Evolutionary conservation across 1,140 invertebrate species (phyloP).

Genomic region (Hylaeus volcanicus): DNA sequence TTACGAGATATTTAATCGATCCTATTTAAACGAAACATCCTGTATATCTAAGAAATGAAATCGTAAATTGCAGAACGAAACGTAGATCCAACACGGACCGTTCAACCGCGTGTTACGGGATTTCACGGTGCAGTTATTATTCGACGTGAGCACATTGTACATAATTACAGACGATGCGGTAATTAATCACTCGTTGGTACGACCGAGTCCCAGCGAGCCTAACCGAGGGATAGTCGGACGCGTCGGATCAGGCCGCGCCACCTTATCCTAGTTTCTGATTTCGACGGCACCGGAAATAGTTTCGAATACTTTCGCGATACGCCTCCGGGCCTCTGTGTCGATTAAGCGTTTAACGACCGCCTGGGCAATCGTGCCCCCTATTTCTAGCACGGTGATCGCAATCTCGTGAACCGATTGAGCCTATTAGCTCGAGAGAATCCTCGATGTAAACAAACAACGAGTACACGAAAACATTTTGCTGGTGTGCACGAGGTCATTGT

Average conservation of each 20-base stretch:
- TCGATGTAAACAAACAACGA: too few species aligned
- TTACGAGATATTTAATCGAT: too few species aligned
- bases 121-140: constrained; percentile 26
- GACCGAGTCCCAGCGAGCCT: background rate
- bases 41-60: background rate
- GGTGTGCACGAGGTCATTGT: too few species aligned
- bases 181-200: constrained; percentile 24
- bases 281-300: constrained; percentile 45
- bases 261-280: constrained; percentile 43
- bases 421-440: too few species aligned
- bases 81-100: background rate
- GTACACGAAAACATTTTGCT: too few species aligned
- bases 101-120: background rate
- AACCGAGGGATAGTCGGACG: background rate
- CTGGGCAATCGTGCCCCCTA: background rate
- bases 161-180: constrained; percentile 25
- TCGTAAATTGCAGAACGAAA: background rate
- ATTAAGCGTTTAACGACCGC: constrained; percentile 4
- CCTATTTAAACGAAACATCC: background rate
- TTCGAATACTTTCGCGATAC: constrained; percentile 19
- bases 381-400: background rate
- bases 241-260: background rate
- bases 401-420: background rate
- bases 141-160: constrained; percentile 1
- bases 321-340: background rate